Evolutionary conservation across 30 jellyfish, hydroid and myxozoan species (phyloP).

Genomic region (Turritopsis rubra): DNA sequence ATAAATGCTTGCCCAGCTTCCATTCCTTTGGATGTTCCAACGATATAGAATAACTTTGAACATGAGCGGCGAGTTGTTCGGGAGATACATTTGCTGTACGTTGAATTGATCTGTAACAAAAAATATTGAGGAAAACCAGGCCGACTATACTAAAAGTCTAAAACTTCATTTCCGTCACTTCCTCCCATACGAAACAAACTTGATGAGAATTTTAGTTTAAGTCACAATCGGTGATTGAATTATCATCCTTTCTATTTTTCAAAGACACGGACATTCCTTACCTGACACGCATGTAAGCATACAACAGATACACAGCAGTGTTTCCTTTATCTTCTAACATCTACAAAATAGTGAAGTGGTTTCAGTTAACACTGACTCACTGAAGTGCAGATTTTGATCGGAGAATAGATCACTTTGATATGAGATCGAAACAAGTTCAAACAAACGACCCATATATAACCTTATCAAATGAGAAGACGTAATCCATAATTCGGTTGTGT

Average conservation of each 20-base stretch:
- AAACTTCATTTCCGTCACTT: too few relatives aligned
- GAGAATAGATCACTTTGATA: neutral
- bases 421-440: too few relatives aligned
- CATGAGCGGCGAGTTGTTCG: conserved; percentile 31
- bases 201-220: too few relatives aligned
- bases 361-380: neutral
- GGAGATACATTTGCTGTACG: conserved; percentile 68
- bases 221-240: neutral
- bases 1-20: conserved; percentile 66
- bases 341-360: conserved; percentile 23
- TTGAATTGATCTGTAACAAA: conserved; percentile 58
- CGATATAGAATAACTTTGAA: conserved; percentile 28
- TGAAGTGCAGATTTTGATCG: neutral
- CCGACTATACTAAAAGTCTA: too few relatives aligned
- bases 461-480: conserved; percentile 95
- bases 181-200: too few relatives aligned
- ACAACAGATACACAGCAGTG: conserved; percentile 90
- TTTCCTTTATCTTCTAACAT: conserved; percentile 97
- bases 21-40: conserved; percentile 76
- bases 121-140: too few relatives aligned
- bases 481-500: conserved; percentile 90
- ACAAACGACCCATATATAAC: conserved; percentile 21
- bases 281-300: conserved; percentile 89
- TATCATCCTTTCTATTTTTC: neutral
- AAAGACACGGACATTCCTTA: conserved; percentile 7